A percentile compares a stretch with the other conserved stretches of the same genome.
These are phyloP conservation scores for Deilephila elpenor DNA, from an alignment of 2,888 invertebrate species.

Conservation along the genomic window DNA sequence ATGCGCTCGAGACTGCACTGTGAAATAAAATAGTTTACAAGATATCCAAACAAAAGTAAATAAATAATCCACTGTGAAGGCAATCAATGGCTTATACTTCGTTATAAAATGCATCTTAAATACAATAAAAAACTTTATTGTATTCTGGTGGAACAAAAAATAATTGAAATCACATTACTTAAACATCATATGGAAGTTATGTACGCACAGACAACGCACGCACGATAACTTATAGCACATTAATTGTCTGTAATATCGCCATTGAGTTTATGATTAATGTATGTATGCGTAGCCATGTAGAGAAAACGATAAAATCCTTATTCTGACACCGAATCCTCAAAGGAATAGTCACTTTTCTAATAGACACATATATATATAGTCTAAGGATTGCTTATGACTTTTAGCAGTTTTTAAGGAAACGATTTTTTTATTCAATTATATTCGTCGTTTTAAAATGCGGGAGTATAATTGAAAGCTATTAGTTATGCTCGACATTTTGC, in stretches of 20 bases:
- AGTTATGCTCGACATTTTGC: too few species aligned
- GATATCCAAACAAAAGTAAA: neutral
- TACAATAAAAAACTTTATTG: neutral
- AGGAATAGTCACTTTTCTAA: neutral
- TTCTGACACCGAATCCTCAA: neutral
- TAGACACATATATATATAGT: neutral
- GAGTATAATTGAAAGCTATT: too few species aligned
- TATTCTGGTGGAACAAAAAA: neutral
- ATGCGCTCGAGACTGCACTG: neutral
- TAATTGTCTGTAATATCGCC: slow-evolving; percentile 63
- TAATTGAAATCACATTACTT: neutral
- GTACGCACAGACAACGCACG: slow-evolving; percentile 44
- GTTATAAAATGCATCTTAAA: neutral
- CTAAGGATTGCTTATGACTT: neutral
- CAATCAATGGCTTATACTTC: neutral
- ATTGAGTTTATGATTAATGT: slow-evolving; percentile 58
- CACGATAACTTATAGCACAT: slow-evolving; percentile 63
- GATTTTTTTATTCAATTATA: too few species aligned
- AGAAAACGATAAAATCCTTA: slow-evolving; percentile 1
- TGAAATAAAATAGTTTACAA: neutral
- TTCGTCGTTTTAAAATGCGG: too few species aligned
- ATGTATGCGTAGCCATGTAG: slow-evolving; percentile 37
- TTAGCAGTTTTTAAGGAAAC: too few species aligned
- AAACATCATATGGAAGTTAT: slow-evolving; percentile 43
- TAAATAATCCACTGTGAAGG: neutral